phyloP scores from a whole-genome alignment of 1,140 invertebrate species.

The Drosophila yakuba region DNA sequence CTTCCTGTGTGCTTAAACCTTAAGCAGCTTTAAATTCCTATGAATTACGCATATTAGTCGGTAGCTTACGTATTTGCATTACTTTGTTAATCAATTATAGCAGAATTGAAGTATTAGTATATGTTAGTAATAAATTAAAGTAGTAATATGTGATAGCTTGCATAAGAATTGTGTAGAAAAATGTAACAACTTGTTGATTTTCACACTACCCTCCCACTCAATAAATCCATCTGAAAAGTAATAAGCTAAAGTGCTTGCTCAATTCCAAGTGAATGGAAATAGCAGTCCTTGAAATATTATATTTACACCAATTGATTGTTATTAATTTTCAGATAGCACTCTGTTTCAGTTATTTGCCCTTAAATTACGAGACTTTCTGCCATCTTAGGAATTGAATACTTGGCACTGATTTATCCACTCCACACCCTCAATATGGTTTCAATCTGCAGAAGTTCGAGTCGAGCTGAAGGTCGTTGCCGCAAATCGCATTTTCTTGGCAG shows the following conservation, averaged over 20 bases:
- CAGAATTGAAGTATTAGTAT: too few relatives aligned
- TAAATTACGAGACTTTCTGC: background rate
- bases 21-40: too few relatives aligned
- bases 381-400: background rate
- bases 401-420: constrained; percentile 14
- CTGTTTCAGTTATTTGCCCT: background rate
- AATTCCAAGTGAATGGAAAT: background rate
- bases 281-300: background rate
- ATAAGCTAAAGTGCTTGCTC: background rate
- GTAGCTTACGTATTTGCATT: too few relatives aligned
- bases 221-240: too few relatives aligned
- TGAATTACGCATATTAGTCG: too few relatives aligned
- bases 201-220: too few relatives aligned
- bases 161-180: too few relatives aligned
- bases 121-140: too few relatives aligned
- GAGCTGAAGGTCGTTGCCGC: constrained; percentile 20
- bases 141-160: too few relatives aligned
- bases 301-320: constrained; percentile 16
- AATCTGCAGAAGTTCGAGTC: background rate
- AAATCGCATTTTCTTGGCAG: constrained; percentile 18
- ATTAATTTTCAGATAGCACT: background rate
- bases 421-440: background rate
- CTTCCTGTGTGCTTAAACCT: background rate
- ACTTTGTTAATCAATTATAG: too few relatives aligned
- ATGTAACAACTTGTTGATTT: too few relatives aligned